These are phyloP conservation scores for Grantiella picta DNA, from an alignment of 2,113 vertebrate genomes.

Conservation along the genomic window DNA sequence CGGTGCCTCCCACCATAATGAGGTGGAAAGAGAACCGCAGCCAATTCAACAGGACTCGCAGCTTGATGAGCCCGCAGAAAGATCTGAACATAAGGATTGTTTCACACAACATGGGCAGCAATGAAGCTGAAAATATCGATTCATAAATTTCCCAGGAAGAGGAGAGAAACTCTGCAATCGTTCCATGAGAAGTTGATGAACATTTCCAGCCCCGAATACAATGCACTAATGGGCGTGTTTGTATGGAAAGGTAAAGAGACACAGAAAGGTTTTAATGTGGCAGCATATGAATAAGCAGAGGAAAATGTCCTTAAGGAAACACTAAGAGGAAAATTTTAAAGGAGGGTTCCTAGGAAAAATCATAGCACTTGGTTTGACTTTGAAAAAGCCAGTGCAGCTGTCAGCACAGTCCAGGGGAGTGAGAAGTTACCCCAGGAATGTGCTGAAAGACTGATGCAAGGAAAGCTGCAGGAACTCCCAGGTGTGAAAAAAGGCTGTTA, in stretches of 20 bases:
- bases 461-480: neutral
- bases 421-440: neutral
- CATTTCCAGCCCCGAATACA: neutral
- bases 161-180: neutral
- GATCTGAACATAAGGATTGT: slow-evolving; percentile 60
- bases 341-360: neutral
- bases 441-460: neutral
- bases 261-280: neutral
- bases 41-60: slow-evolving; percentile 31
- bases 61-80: slow-evolving; percentile 56
- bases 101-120: slow-evolving; percentile 63
- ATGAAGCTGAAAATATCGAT: slow-evolving; percentile 62
- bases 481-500: neutral
- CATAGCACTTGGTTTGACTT: neutral
- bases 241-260: neutral
- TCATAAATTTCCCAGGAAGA: slow-evolving; percentile 48
- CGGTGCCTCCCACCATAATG: slow-evolving; percentile 43
- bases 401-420: neutral
- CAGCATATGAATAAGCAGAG: neutral
- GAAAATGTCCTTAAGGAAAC: neutral
- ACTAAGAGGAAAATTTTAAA: neutral
- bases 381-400: neutral
- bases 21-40: slow-evolving; percentile 43
- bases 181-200: slow-evolving; percentile 7
- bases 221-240: neutral